Percentiles rank a stretch among this genome's conserved stretches.
These are phyloP conservation scores for Eulemur mongoz DNA, from an alignment of 2,797 vertebrate species.

Conservation along the genomic window DNA sequence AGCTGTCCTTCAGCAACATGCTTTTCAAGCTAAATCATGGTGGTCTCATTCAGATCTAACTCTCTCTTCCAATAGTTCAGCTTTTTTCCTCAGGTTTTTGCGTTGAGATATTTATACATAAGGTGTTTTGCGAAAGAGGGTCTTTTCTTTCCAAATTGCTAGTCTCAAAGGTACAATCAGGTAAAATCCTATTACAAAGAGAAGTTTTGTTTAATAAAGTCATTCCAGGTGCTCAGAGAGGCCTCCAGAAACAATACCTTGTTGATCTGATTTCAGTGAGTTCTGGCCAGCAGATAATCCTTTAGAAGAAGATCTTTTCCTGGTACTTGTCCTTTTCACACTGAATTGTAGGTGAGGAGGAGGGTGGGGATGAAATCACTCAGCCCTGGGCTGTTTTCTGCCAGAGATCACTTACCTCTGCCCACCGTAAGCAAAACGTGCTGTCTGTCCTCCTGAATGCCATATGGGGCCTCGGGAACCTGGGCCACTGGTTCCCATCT, in stretches of 20 bases:
- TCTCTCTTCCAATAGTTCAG: not conserved
- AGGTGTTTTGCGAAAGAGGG: not conserved
- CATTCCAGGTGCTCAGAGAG: not conserved
- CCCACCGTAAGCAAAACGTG: not conserved
- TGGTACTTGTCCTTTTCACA: not conserved
- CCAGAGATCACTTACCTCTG: not conserved
- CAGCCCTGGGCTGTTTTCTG: not conserved
- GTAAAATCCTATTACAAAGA: conserved; percentile 61
- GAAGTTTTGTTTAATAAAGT: conserved; percentile 46
- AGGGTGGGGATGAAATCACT: not conserved
- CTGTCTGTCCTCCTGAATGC: fast-evolving
- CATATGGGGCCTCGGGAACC: not conserved
- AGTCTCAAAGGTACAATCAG: not conserved
- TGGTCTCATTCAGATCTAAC: not conserved
- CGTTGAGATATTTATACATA: not conserved
- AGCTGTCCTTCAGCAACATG: not conserved
- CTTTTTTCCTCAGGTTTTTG: not conserved
- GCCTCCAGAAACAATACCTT: conserved; percentile 11
- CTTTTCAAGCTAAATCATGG: not conserved
- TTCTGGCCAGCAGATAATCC: not conserved
- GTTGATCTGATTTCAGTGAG: not conserved
- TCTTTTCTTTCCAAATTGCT: conserved; percentile 22
- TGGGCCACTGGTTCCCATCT: not conserved
- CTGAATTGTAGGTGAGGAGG: not conserved
- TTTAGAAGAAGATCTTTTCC: not conserved